Percentiles rank a stretch among this genome's conserved stretches.
phyloP scores from a whole-genome alignment of 35 echinoderm and acorn worm genomes.

The Acanthaster planci region DNA sequence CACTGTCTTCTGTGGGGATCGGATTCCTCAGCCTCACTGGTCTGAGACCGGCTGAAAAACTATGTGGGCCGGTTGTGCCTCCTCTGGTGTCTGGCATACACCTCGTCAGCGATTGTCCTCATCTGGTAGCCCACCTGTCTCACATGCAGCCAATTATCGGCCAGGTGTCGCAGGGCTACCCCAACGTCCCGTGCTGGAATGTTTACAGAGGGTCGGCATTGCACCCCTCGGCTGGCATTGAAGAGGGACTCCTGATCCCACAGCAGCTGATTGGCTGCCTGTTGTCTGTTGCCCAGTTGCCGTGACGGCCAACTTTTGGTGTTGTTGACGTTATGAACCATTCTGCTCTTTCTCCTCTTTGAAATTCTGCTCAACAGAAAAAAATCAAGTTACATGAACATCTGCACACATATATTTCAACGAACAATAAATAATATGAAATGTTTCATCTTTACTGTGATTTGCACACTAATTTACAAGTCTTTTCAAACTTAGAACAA shows the following conservation, averaged over 20 bases:
- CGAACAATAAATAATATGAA: too few relatives aligned
- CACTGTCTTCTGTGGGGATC: too few relatives aligned
- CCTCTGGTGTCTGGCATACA: constrained; percentile 15
- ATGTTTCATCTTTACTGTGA: too few relatives aligned
- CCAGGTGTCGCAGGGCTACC: background rate
- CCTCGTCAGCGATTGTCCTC: constrained; percentile 21
- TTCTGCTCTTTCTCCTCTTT: background rate
- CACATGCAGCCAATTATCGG: constrained; percentile 1
- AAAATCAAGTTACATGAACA: too few relatives aligned
- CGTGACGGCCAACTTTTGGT: background rate
- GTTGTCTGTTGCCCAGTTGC: background rate
- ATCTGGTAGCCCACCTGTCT: background rate
- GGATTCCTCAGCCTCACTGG: too few relatives aligned
- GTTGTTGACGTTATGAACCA: constrained; percentile 4
- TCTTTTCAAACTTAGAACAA: too few relatives aligned
- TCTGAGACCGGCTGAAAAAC: background rate
- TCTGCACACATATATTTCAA: too few relatives aligned
- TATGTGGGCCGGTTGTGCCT: background rate
- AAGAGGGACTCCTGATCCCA: background rate
- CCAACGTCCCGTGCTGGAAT: background rate
- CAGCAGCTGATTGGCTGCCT: background rate
- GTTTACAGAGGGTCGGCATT: background rate
- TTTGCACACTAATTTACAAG: too few relatives aligned
- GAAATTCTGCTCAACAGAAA: too few relatives aligned
- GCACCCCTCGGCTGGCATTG: background rate